phyloP scores from a whole-genome alignment of 1,140 invertebrate genomes.

The Theocolax elegans region DNA sequence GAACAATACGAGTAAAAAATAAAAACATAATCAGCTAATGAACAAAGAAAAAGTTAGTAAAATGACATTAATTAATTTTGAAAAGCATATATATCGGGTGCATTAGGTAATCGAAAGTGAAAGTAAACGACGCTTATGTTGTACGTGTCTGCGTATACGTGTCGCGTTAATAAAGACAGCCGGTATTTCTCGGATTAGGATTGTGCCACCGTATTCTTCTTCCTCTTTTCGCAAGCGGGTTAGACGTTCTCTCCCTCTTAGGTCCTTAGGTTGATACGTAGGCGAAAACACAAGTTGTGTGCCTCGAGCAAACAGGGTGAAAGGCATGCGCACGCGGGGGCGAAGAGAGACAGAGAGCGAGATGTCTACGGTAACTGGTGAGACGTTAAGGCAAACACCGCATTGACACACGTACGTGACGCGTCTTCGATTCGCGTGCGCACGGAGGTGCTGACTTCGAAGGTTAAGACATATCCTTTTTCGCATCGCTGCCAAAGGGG shows the following conservation, averaged over 20 bases:
- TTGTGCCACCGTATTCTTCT: too few relatives aligned
- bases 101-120: too few relatives aligned
- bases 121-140: too few relatives aligned
- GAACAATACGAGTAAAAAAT: too few relatives aligned
- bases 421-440: slow-evolving; percentile 23
- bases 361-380: slow-evolving; percentile 44
- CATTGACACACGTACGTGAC: slow-evolving; percentile 47
- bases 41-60: too few relatives aligned
- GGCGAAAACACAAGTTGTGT: slow-evolving; percentile 59
- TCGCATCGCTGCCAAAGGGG: slow-evolving; percentile 12
- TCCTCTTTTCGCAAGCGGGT: slow-evolving; percentile 30
- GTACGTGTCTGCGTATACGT: too few relatives aligned
- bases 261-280: slow-evolving; percentile 44
- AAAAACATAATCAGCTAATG: too few relatives aligned
- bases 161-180: too few relatives aligned
- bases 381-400: slow-evolving; percentile 61
- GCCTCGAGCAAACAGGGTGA: slow-evolving; percentile 52
- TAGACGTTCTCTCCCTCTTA: neutral
- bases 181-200: too few relatives aligned
- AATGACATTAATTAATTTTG: too few relatives aligned
- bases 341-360: slow-evolving; percentile 41
- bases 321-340: slow-evolving; percentile 18
- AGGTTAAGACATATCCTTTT: slow-evolving; percentile 37
- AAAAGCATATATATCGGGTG: too few relatives aligned
- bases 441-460: neutral